These are phyloP conservation scores for Gymnoscopelus braueri DNA, from an alignment of 2,797 vertebrate genomes.

Conservation along the genomic window DNA sequence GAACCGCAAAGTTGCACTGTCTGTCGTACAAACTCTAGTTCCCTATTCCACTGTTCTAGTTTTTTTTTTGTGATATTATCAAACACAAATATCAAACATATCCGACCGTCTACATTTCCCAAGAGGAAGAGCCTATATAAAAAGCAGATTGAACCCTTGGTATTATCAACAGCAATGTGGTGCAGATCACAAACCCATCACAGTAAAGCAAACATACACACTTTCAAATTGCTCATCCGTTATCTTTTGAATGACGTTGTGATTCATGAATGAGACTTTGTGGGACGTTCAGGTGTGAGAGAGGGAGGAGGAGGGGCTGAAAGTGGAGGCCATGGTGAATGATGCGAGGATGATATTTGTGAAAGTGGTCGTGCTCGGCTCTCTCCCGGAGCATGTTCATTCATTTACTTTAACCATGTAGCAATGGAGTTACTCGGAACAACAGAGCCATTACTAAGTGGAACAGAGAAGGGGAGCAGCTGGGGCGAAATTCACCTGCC, in stretches of 20 bases:
- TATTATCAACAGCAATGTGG: no score
- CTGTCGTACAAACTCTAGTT: no score
- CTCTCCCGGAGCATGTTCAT: constrained; percentile 76
- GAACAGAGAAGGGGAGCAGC: constrained; percentile 76
- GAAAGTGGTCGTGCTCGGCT: constrained; percentile 66
- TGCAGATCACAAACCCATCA: no score
- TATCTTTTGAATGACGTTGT: constrained; percentile 1
- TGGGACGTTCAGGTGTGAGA: constrained; percentile 16
- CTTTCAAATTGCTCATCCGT: no score
- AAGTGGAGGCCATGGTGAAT: constrained; percentile 46
- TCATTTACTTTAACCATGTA: constrained; percentile 74
- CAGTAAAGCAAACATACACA: no score
- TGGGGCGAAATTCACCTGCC: constrained; percentile 82
- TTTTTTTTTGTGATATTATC: no score
- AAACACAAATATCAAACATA: no score
- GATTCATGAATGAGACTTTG: constrained; percentile 7
- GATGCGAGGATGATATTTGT: constrained; percentile 69
- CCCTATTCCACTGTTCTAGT: no score
- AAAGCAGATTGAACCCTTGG: no score
- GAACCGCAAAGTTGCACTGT: no score
- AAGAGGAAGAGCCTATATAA: neutral
- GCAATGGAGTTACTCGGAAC: constrained; percentile 58
- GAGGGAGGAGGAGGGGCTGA: neutral
- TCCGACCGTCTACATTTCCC: no score
- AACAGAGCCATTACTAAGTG: constrained; percentile 70